phyloP scores from a whole-genome alignment of 2,888 invertebrate genomes.

The Hoplodrina blanda region DNA sequence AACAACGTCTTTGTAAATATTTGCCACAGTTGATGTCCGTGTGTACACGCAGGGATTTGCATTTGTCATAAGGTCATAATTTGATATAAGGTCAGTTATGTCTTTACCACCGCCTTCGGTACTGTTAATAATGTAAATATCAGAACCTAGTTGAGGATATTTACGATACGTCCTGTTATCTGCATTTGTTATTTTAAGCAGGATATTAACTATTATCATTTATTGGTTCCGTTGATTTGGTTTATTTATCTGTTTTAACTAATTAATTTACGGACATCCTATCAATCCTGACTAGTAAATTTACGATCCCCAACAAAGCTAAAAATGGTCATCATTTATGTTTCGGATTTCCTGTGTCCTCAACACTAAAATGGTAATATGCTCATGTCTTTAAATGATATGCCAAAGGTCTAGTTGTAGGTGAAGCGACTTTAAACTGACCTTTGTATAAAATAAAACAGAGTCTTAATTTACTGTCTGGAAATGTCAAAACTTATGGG shows the following conservation, averaged over 20 bases:
- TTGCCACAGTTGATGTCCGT: slow-evolving; percentile 39
- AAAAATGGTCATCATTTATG: slow-evolving; percentile 24
- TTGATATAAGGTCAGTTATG: slow-evolving; percentile 62
- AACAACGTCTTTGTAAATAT: not conserved
- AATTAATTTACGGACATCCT: not conserved
- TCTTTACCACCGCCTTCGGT: slow-evolving; percentile 24
- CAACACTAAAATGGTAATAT: slow-evolving; percentile 9
- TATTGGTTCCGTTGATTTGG: not conserved
- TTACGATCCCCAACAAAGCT: not conserved
- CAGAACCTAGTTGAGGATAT: slow-evolving; percentile 39
- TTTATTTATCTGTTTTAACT: not conserved
- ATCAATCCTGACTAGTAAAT: not conserved
- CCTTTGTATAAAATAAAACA: slow-evolving; percentile 33
- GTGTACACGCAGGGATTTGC: slow-evolving; percentile 56
- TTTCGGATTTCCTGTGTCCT: not conserved
- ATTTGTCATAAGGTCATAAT: slow-evolving; percentile 67
- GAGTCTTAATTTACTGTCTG: slow-evolving; percentile 11
- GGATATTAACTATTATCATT: slow-evolving; percentile 2
- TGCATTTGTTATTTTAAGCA: slow-evolving; percentile 26
- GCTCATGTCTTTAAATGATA: not conserved
- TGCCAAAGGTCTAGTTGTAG: slow-evolving; percentile 21
- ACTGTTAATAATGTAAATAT: slow-evolving; percentile 30
- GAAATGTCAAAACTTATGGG: slow-evolving; percentile 33
- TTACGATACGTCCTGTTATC: slow-evolving; percentile 39
- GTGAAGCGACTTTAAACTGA: slow-evolving; percentile 11